Evolutionary conservation across 2,888 invertebrate genomes (phyloP).

Genomic region (Blera fallax): DNA sequence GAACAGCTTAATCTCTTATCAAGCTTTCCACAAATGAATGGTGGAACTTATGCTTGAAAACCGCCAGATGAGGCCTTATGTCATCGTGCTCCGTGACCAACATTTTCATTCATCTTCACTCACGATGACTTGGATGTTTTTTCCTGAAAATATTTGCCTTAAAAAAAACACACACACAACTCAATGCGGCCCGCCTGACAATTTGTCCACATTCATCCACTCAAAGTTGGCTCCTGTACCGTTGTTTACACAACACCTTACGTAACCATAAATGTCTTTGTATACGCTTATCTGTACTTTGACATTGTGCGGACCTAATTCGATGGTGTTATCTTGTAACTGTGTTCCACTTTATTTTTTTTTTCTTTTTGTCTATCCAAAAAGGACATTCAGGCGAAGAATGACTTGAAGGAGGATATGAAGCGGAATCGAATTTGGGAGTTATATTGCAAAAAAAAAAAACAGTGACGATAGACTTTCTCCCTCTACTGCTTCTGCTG

Average conservation of each 20-base stretch:
- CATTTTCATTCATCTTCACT: slow-evolving; percentile 57
- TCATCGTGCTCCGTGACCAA: slow-evolving; percentile 19
- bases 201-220: slow-evolving; percentile 56
- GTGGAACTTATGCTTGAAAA: slow-evolving; percentile 21
- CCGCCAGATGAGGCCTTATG: slow-evolving; percentile 52
- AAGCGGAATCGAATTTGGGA: slow-evolving; percentile 16
- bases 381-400: slow-evolving; percentile 10
- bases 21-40: not conserved
- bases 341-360: slow-evolving; percentile 6
- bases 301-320: slow-evolving; percentile 60
- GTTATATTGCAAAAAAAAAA: not conserved
- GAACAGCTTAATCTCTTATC: not conserved
- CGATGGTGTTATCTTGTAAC: slow-evolving; percentile 34
- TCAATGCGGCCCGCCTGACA: not conserved
- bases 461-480: not conserved
- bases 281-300: slow-evolving; percentile 37
- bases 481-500: not conserved
- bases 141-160: slow-evolving; percentile 15
- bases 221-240: slow-evolving; percentile 30
- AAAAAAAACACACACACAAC: not conserved
- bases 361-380: not conserved
- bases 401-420: not conserved
- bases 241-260: slow-evolving; percentile 72
- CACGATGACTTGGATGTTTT: not conserved
- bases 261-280: slow-evolving; percentile 45